Evolutionary conservation across 2,888 invertebrate genomes (phyloP), one percentile per base, ranked within the genome.

Genomic region (Trissolcus brochymenae): DNA sequence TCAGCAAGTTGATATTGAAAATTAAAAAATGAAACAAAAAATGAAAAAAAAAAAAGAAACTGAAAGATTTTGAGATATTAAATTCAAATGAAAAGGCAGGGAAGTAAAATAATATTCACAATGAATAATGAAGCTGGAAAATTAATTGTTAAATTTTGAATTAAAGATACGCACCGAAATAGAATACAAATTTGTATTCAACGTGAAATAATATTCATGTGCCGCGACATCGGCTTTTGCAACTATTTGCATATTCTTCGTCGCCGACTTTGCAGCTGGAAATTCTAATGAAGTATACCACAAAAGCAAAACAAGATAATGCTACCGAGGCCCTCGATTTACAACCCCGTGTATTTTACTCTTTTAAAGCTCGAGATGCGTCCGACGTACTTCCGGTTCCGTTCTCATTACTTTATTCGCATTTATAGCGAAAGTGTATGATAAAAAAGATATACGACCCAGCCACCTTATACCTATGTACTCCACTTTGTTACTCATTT

Each of bases 241-340:
- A 61, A 62, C 61, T 67, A 72, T 76, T 67, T 76, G 65, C 70
- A 76, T 65, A 66, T 55, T 66, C 66, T 71, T 71, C 66, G 51
- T 50, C 46, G 61, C 61, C 35, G 62, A 76, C 76, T 76, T 76
- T 66, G 46, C 66, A 61, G 56, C 65, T 73, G 50, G 66, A 65
- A 76, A 79, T 76, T 76, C 65, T 79, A 76, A 73, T 79, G 73
- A 79, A 73, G 66, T 76, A 64, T 57, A 64, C 70, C 72, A 65
- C 68, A 62, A 62, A 68, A 70, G 76, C 61, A 70, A 76, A 79
- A 76, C 72, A 72, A 73, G 76, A 66, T 73, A 76, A 67, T 64
- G 67, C 54, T 59, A 66, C 61, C 67, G 57, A 56, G 67, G 60
- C 62, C 75, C 51, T 59, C 75, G 70, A 79, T 79, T 78, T 78